Conservation (phyloP, 2,797 vertebrate species). For the Moxostoma hubbsi region DNA sequence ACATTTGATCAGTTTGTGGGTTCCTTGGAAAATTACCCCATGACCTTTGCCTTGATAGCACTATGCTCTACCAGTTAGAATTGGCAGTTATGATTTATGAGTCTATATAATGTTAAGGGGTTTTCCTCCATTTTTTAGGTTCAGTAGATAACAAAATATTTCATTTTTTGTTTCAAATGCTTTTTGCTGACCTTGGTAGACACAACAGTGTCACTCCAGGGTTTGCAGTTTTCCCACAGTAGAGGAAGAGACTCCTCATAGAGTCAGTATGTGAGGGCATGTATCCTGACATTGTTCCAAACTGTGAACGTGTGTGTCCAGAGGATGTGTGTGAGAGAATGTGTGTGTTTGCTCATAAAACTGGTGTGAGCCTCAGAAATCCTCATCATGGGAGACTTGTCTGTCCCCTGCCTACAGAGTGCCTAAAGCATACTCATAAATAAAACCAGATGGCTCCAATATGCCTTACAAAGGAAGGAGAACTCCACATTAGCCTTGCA, state of each 20-base stretch:
- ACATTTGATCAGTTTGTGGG: no score
- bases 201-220: not conserved
- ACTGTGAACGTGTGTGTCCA: no score
- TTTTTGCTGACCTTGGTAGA: conserved; percentile 1
- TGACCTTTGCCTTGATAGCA: no score
- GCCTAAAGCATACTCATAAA: conserved; percentile 60
- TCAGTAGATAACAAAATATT: not conserved
- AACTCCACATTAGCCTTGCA: conserved; percentile 41
- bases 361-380: conserved; percentile 31
- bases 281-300: conserved; percentile 43
- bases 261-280: conserved; percentile 20
- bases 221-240: conserved; percentile 59
- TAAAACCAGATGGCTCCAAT: conserved; percentile 73
- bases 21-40: no score
- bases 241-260: conserved; percentile 45
- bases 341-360: conserved; percentile 12
- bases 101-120: not conserved
- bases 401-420: conserved; percentile 61
- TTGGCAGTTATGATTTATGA: not conserved
- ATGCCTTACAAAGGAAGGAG: conserved; percentile 34
- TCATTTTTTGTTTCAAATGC: not conserved
- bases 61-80: no score
- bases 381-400: conserved; percentile 67
- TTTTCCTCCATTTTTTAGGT: not conserved
- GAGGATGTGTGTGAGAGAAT: not conserved